Evolutionary conservation across 2,113 vertebrate genomes (phyloP), one percentile per base, ranked within the genome.

Genomic region (Anolis carolinensis): DNA sequence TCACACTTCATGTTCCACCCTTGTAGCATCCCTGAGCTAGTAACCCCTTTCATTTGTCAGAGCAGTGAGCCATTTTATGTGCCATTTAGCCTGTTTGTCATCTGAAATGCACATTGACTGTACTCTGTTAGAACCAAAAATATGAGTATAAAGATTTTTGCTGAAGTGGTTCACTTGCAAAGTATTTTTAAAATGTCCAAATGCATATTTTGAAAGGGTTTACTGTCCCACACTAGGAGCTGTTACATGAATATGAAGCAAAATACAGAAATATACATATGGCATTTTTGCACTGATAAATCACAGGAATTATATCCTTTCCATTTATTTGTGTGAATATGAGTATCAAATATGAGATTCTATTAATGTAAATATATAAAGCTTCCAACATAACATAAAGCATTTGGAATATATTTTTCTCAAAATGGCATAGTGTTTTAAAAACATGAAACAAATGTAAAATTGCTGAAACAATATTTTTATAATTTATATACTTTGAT

Each of bases 361-460:
- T 36, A 81, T 85, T 93, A 84, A 36, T 88, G 78, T 32, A 82
- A 0, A 73, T 8, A 6, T 32, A n/a, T 77, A 8, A 81, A 76
- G 62, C 34, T 62, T 27, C 48, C 23, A 36, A 70, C 27, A 76
- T 18, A 73, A 9, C 74, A 79, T 75, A 83, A 25, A 82, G 84
- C 34, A 74, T 0, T 11, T 77, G 79, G 32, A 62, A 85, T 52
- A 87, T 48, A 68, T 84, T 92, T 92, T 91, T 91, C 65, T 85
- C 18, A 88, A 18, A 87, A 25, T 50, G 6, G 68, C 90, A 13
- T 84, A 34, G 82, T 50, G 68, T 83, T 88, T 78, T 74, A 75
- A 92, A 90, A n/a, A 34, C 92, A 18, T 83, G 72, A 88, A 90
- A 74, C 7, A 55, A 48, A 79, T 89, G 73, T 67, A 67, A 63